Conservation (phyloP, 2,888 invertebrate species). For the Thereva unica region DNA sequence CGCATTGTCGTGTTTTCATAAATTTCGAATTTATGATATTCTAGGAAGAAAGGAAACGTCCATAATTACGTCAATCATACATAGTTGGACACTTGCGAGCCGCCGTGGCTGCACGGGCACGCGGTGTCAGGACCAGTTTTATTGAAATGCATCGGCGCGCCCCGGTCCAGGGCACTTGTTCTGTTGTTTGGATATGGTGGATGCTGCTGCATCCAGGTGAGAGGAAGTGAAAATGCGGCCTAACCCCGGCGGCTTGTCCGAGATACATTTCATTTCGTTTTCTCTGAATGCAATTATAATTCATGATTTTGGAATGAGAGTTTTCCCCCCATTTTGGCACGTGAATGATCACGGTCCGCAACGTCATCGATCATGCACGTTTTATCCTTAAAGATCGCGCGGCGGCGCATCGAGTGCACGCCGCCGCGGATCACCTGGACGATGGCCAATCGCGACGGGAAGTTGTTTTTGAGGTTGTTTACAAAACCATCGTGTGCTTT, state of each 20-base stretch:
- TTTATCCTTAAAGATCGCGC: conserved; percentile 8
- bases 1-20: no score
- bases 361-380: conserved; percentile 6
- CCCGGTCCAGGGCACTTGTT: no score
- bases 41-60: no score
- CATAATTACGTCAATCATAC: no score
- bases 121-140: no score
- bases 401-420: background rate
- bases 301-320: background rate
- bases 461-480: conserved; percentile 28
- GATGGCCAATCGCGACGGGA: conserved; percentile 20
- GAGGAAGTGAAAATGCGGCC: conserved; percentile 20
- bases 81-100: no score
- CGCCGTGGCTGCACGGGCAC: no score
- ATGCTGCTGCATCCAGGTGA: background rate
- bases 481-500: conserved; percentile 29
- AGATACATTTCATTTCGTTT: conserved; percentile 12
- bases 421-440: conserved; percentile 18
- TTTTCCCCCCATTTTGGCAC: background rate
- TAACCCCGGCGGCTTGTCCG: background rate
- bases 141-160: no score
- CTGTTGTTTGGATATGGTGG: no score
- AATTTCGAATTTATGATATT: no score
- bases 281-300: background rate
- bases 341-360: conserved; percentile 1